Conservation (phyloP, 1,140 invertebrate genomes). For the Drosophila watanabei region DNA sequence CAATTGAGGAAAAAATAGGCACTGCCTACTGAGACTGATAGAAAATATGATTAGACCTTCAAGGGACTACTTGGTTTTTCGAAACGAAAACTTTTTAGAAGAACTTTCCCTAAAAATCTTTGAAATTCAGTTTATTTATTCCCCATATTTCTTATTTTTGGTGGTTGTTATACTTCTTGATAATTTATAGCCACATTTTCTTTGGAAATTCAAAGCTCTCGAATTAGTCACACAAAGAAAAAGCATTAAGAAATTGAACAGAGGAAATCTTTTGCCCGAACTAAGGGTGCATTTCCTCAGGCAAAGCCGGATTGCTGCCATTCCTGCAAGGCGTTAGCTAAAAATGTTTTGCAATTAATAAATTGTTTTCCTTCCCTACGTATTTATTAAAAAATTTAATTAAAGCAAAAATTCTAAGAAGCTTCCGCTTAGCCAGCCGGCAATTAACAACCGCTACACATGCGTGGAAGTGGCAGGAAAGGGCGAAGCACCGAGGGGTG, state of each 20-base stretch:
- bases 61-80: not conserved
- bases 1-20: not conserved
- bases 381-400: slow-evolving; percentile 61
- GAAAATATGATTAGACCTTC: not conserved
- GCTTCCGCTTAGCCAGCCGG: slow-evolving; percentile 48
- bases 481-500: slow-evolving; percentile 2
- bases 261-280: not conserved
- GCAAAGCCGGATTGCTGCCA: not conserved
- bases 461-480: slow-evolving; percentile 35
- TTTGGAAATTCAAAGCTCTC: slow-evolving; percentile 4
- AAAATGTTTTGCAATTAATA: slow-evolving; percentile 42
- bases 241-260: slow-evolving; percentile 33
- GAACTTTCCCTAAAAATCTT: not conserved
- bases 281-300: slow-evolving; percentile 6
- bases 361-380: slow-evolving; percentile 8
- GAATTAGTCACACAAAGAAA: slow-evolving; percentile 40
- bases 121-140: not conserved
- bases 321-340: slow-evolving; percentile 37
- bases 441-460: slow-evolving; percentile 55
- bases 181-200: slow-evolving; percentile 25
- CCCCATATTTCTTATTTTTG: not conserved
- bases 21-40: slow-evolving; percentile 31
- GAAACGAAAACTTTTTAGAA: not conserved
- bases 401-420: slow-evolving; percentile 59
- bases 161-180: slow-evolving; percentile 3